These are phyloP conservation scores for Bombus haemorrhoidalis DNA, from an alignment of 1,140 invertebrate species.

Conservation along the genomic window DNA sequence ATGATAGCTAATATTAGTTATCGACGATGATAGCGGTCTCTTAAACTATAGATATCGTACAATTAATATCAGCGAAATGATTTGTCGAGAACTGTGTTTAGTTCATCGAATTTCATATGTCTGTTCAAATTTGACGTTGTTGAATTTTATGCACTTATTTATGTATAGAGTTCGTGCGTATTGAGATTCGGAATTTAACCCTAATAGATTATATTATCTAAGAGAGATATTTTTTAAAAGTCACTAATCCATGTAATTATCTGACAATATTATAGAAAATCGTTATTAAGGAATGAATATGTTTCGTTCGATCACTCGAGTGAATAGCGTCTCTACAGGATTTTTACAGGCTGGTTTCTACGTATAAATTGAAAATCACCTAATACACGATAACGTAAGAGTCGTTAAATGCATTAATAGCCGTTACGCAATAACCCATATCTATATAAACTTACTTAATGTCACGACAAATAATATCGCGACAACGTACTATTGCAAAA, in stretches of 20 bases:
- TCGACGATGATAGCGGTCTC: not conserved
- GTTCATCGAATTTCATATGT: not conserved
- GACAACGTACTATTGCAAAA: conserved; percentile 23
- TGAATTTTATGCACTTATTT: no score
- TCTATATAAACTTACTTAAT: conserved; percentile 60
- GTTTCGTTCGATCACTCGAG: not conserved
- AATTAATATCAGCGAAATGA: not conserved
- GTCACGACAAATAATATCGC: conserved; percentile 36
- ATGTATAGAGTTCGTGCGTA: no score
- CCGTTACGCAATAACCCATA: conserved; percentile 55
- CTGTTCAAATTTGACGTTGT: no score
- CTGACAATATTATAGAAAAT: no score
- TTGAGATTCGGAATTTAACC: no score
- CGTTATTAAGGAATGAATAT: not conserved
- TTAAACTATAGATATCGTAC: no score
- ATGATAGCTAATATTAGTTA: not conserved
- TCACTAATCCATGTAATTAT: no score
- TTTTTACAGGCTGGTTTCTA: not conserved
- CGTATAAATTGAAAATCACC: conserved; percentile 50
- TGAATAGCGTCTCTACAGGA: no score
- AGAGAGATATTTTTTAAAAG: no score
- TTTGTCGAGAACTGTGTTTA: not conserved
- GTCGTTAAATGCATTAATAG: conserved; percentile 65
- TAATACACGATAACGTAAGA: conserved; percentile 58
- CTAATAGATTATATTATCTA: no score